These are phyloP conservation scores for Crossocerus cetratus DNA, from an alignment of 2,888 invertebrate species.

Conservation along the genomic window DNA sequence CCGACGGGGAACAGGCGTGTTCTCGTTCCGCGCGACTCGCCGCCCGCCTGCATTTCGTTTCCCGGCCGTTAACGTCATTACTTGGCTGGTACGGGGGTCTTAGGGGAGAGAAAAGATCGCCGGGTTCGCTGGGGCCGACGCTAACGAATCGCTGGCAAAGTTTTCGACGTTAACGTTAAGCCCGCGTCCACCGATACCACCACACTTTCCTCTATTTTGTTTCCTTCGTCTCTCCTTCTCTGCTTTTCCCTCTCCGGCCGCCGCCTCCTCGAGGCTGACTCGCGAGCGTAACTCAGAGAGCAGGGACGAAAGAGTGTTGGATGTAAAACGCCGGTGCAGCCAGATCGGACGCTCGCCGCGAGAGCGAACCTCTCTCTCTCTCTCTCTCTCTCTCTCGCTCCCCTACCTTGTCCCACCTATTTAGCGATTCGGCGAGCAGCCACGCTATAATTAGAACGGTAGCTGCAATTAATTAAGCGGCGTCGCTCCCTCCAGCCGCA, in stretches of 20 bases:
- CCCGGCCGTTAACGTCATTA: not conserved
- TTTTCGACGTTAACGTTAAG: conserved; percentile 5
- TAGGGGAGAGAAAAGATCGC: conserved; percentile 3
- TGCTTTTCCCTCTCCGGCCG: not conserved
- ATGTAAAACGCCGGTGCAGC: not conserved
- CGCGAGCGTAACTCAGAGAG: not conserved
- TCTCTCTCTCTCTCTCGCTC: not conserved
- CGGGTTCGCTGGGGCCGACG: not conserved
- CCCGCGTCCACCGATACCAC: not conserved
- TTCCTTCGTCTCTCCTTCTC: not conserved
- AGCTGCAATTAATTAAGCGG: conserved; percentile 19
- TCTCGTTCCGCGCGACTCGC: not conserved
- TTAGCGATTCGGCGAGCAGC: conserved; percentile 12
- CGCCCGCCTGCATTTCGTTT: not conserved
- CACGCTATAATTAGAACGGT: conserved; percentile 21
- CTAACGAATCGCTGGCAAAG: conserved; percentile 6
- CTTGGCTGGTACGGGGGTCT: not conserved
- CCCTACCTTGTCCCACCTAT: not conserved
- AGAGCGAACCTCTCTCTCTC: not conserved
- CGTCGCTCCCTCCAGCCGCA: conserved; percentile 1
- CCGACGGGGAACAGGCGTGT: not conserved
- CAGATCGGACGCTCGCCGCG: not conserved
- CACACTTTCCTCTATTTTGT: not conserved
- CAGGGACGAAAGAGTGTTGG: not conserved
- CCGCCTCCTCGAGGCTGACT: not conserved